phyloP scores from a whole-genome alignment of 2,797 vertebrate species.

The Enteromius trimaculatus region DNA sequence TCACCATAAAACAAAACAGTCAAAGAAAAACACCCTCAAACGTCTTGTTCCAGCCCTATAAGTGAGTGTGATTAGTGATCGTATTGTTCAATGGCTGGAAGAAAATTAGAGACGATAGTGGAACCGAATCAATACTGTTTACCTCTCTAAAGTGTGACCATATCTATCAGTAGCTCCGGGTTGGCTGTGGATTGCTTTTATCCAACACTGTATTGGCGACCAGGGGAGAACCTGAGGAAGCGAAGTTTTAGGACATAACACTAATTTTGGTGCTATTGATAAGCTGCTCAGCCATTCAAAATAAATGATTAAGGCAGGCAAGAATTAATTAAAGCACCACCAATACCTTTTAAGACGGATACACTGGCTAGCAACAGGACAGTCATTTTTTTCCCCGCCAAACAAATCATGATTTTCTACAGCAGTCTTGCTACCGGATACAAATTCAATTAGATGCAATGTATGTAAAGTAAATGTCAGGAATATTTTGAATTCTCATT shows the following conservation, averaged over 20 bases:
- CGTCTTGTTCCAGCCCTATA: constrained; percentile 73
- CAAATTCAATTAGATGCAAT: constrained; percentile 53
- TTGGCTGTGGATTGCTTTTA: constrained; percentile 76
- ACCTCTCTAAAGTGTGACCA: constrained; percentile 82
- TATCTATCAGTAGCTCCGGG: constrained; percentile 82
- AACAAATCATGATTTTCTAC: constrained; percentile 48
- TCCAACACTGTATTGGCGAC: constrained; percentile 77
- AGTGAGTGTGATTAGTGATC: constrained; percentile 82
- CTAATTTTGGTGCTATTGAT: constrained; percentile 74
- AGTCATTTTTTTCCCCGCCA: constrained; percentile 42
- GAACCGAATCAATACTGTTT: constrained; percentile 87
- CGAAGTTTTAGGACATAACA: constrained; percentile 77
- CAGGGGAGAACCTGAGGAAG: constrained; percentile 79
- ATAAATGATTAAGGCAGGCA: constrained; percentile 70
- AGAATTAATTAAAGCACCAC: constrained; percentile 69
- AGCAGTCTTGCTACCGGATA: constrained; percentile 44
- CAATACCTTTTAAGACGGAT: constrained; percentile 59
- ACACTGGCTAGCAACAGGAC: constrained; percentile 48
- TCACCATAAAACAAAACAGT: constrained; percentile 66
- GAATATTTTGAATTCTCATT: constrained; percentile 41
- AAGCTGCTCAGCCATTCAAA: constrained; percentile 70
- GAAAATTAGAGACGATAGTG: constrained; percentile 82
- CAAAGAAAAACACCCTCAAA: constrained; percentile 38
- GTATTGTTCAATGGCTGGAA: constrained; percentile 77
- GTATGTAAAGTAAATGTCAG: constrained; percentile 52